Percentiles rank a stretch among this genome's conserved stretches.
Evolutionary conservation across 2,797 vertebrate species (phyloP).

Genomic region (Graptemys geographica): DNA sequence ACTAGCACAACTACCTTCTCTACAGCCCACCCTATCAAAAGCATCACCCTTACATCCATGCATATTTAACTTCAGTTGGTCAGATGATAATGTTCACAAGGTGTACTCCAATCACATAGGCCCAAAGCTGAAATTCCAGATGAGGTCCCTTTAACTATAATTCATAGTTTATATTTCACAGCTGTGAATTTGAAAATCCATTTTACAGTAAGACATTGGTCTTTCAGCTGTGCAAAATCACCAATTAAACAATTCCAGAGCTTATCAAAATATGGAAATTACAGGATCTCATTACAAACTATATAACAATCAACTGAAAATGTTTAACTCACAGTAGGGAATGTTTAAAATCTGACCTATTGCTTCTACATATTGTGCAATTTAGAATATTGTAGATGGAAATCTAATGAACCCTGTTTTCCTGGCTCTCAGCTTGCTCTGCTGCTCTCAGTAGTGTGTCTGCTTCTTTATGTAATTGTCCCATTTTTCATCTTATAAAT

Average conservation of each 20-base stretch:
- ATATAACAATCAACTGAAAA: background rate
- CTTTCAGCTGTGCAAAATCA: slow-evolving; percentile 27
- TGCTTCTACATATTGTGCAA: background rate
- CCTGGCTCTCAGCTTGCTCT: background rate
- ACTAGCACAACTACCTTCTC: background rate
- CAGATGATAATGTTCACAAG: background rate
- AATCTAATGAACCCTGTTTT: background rate
- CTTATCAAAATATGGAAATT: background rate
- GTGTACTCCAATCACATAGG: background rate
- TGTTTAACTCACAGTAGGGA: background rate
- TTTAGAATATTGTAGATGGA: accelerated
- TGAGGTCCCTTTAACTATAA: background rate
- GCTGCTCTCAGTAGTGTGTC: background rate
- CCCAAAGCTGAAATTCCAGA: slow-evolving; percentile 30
- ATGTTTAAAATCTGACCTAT: background rate
- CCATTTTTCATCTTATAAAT: background rate
- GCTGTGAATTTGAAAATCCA: slow-evolving; percentile 32
- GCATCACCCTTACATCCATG: background rate
- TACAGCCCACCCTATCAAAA: background rate
- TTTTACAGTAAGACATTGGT: slow-evolving; percentile 36
- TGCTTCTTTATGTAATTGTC: background rate
- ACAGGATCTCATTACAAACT: background rate
- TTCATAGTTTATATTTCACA: background rate
- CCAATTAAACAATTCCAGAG: background rate
- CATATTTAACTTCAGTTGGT: background rate